phyloP scores from a whole-genome alignment of 1,140 invertebrate genomes.

The Caligus rogercresseyi region DNA sequence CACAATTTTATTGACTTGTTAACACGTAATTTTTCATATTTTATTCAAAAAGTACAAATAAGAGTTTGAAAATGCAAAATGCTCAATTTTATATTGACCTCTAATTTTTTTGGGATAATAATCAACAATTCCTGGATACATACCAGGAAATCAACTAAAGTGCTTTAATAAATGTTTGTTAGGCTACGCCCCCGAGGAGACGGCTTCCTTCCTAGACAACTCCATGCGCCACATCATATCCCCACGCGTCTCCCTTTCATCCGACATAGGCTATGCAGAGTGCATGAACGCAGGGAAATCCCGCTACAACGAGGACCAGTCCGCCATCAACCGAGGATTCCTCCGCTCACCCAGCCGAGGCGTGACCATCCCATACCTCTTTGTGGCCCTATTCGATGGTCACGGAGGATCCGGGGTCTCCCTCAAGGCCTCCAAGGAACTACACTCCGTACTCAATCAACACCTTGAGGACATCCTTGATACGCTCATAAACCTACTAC shows the following conservation, averaged over 20 bases:
- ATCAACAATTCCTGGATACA: too few species aligned
- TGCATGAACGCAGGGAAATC: slow-evolving; percentile 12
- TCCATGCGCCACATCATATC: background rate
- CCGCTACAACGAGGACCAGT: slow-evolving; percentile 9
- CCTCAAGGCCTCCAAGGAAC: slow-evolving; percentile 12
- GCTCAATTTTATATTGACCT: too few species aligned
- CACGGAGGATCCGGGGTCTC: slow-evolving; percentile 7
- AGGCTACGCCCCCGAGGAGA: background rate
- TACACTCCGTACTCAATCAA: background rate
- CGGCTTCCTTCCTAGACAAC: background rate
- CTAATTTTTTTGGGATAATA: too few species aligned
- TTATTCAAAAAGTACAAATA: too few species aligned
- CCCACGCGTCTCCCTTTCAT: background rate
- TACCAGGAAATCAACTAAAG: too few species aligned
- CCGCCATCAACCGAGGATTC: background rate
- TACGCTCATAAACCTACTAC: background rate
- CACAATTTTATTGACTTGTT: too few species aligned
- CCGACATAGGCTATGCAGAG: slow-evolving; percentile 8
- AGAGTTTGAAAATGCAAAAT: too few species aligned
- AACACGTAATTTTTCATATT: too few species aligned
- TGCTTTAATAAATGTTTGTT: too few species aligned
- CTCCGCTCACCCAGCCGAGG: background rate
- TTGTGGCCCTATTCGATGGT: slow-evolving; percentile 10
- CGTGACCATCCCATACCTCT: slow-evolving; percentile 2
- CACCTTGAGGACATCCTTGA: background rate